phyloP scores from a whole-genome alignment of 53 echinoderm and acorn worm genomes.

The Holothuria scabra region DNA sequence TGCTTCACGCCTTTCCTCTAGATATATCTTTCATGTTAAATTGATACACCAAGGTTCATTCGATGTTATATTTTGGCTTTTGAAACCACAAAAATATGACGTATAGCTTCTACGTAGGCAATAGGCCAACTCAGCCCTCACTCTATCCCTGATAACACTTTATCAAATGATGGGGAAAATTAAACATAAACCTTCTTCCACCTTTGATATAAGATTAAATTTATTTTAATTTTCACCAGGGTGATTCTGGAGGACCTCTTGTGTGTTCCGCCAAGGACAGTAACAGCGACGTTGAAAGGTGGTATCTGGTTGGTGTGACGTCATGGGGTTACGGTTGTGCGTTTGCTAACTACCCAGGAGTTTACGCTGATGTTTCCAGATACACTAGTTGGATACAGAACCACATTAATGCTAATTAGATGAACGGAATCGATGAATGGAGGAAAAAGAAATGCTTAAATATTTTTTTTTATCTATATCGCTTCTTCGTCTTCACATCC shows the following conservation, averaged over 20 bases:
- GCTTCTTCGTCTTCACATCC: no score
- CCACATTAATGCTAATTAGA: conserved; percentile 20
- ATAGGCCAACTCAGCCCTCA: no score
- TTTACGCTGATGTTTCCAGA: conserved; percentile 56
- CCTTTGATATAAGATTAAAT: neutral
- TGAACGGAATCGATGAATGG: neutral
- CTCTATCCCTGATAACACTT: no score
- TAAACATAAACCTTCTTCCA: neutral
- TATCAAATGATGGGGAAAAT: no score
- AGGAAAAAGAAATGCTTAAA: no score
- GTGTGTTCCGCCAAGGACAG: conserved; percentile 49
- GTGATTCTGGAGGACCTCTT: conserved; percentile 75
- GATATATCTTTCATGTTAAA: no score
- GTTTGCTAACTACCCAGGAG: conserved; percentile 46
- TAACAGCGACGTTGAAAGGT: conserved; percentile 9
- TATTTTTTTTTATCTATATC: no score
- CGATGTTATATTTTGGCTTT: no score
- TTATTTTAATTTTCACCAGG: conserved; percentile 46
- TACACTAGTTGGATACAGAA: conserved; percentile 53
- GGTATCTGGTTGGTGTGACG: conserved; percentile 67
- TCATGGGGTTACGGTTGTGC: conserved; percentile 80
- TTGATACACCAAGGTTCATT: no score
- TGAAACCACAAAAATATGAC: no score
- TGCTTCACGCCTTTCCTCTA: no score
- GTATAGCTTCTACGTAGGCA: no score